Evolutionary conservation across 1,140 invertebrate species (phyloP), one percentile per base, ranked within the genome.

Genomic region (Anoplophora glabripennis): DNA sequence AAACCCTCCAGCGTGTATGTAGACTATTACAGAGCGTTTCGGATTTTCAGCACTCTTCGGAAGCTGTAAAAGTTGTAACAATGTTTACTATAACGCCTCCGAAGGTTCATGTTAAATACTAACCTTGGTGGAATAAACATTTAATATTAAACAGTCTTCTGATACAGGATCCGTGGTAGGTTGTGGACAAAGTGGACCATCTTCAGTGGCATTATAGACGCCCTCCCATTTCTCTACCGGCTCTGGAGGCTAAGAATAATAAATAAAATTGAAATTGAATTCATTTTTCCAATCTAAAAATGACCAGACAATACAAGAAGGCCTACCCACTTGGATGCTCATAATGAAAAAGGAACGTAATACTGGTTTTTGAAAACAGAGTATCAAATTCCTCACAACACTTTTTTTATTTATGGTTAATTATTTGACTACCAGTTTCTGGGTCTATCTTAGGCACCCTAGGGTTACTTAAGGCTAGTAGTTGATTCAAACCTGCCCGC

Each of bases 81-180:
- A 15, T 12, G 15, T 17, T 40, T 2, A 40, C 3, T 11, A 8
- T 4, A 40, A 40, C 8, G 37, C 14, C 14, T 40, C 4, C 8
- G 14, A 14, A n/a, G 2, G 37, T 2, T n/a, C 4, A 3, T 40
- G 11, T 40, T 40, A n/a, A 14, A 40, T 8, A 14, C 37, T 11
- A 40, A 78, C 68, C 52, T 75, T 73, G 2, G 79, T 80, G 0
- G 83, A 81, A 67, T 86, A 88, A 18, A 88, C 79, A 67, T 88
- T 88, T 8, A 89, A 63, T 0, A 79, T 75, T 5, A 91, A 76
- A 68, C 88, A 90, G 68, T 91, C 87, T 70, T 91, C 89, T 42
- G 77, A 77, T 42, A 79, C 78, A 3, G 83, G 81, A 1, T 82
- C 83, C 36, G 76, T 68, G 7, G 77, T 78, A 0, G 66, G 61